Base-by-base conservation (phyloP, 1,140 invertebrate species). In the Megalopta genalis region DNA sequence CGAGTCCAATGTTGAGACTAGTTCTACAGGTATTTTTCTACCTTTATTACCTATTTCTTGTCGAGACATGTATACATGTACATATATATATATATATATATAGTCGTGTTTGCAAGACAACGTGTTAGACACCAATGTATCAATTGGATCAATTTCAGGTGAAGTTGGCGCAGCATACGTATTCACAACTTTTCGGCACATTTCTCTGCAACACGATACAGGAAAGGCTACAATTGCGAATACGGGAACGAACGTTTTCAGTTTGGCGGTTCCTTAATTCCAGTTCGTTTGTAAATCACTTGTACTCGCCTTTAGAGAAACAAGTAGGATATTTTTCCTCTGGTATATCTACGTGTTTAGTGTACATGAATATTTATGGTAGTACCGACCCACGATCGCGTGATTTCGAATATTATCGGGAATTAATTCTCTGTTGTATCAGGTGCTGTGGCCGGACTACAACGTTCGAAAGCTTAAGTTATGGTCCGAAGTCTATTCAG, bases 141-240 rank as follows among this genome's bases (percentile, higher is more conserved):
- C 23, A 21, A 39, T 14, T 57, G 8, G 39, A 27, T 63, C 2
- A 27, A 32, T 86, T 93, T 74, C 90, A 99, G 98, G 96, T 99
- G 65, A 99, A 99, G 94, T 93, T 99, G 85, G 97, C 96, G 6
- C 97, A 98, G 86, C 99, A 99, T 92, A 96, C 96, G 5, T 98
- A 99, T 91, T 99, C 98, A 54, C 98, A 98, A 92, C 94, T 99
- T 85, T 99, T 99, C 93, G 98, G 98, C 73, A 99, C 98, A 85
- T 99, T 99, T 94, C 94, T 99, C 68, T 99, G 97, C 92, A 99
- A 99, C 92, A 97, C 95, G 49, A 93, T 95, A 57, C 95, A 95
- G 87, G 97, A 99, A 91, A 94, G 98, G 64, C 90, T 94, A 32
- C 93, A 94, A 32, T 93, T 95, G 71, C 94, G 95, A 68, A 94